Percentiles rank a stretch among this genome's conserved stretches.
Conservation (phyloP, 2,113 vertebrate genomes). For the Brachypodius melanocephalos region DNA sequence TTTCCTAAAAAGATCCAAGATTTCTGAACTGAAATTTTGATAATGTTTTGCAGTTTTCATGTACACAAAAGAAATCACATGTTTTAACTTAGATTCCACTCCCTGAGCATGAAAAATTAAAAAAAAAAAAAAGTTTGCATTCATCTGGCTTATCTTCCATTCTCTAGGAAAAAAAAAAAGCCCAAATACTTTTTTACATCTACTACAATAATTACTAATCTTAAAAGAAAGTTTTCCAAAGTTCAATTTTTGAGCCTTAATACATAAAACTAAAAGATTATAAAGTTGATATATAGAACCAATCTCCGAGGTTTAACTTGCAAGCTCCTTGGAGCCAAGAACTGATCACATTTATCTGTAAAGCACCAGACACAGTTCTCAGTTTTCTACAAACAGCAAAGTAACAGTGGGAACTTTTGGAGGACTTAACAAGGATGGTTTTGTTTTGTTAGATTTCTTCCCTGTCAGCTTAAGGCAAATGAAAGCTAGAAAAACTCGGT, state of each 20-base stretch:
- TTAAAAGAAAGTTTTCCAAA: background rate
- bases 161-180: background rate
- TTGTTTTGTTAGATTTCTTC: background rate
- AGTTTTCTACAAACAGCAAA: background rate
- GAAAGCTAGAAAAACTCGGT: background rate
- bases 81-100: background rate
- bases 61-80: background rate
- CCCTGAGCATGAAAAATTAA: background rate
- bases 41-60: background rate
- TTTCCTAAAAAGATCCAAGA: background rate
- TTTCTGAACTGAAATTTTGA: background rate
- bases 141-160: background rate
- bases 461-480: background rate
- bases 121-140: background rate
- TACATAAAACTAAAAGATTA: background rate
- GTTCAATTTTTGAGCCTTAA: background rate
- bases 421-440: background rate
- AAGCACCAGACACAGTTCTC: background rate
- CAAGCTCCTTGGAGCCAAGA: background rate
- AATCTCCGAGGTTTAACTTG: background rate
- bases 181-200: background rate
- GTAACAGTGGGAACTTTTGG: background rate
- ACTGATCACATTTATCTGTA: constrained; percentile 12
- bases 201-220: background rate
- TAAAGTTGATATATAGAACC: background rate